Percentiles rank a stretch among this genome's conserved stretches.
Conservation (phyloP, 2,797 vertebrate species). For the Thamnophis elegans region DNA sequence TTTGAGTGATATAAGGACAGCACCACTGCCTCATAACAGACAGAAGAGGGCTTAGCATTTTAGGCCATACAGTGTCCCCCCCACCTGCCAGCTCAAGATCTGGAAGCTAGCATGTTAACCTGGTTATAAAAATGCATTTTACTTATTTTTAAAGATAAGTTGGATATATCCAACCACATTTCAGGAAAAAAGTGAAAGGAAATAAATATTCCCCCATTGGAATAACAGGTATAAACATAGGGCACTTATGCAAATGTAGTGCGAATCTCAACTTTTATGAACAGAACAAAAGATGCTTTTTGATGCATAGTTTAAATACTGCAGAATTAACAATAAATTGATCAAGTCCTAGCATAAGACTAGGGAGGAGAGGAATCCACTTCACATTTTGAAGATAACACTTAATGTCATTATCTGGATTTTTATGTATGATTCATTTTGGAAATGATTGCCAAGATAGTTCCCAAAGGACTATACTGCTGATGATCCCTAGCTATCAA, state of each 20-base stretch:
- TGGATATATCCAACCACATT: background rate
- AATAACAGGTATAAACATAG: background rate
- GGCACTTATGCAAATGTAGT: background rate
- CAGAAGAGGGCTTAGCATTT: background rate
- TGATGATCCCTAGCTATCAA: background rate
- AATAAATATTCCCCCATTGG: background rate
- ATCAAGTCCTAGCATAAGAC: too few species aligned
- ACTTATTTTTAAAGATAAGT: background rate
- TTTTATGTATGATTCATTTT: background rate
- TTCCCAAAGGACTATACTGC: background rate
- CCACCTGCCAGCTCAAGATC: background rate
- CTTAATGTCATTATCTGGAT: background rate
- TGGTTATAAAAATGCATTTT: background rate
- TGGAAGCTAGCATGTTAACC: background rate
- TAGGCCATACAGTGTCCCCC: background rate
- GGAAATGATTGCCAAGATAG: background rate
- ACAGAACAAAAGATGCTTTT: background rate
- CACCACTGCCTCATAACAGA: background rate
- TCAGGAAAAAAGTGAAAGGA: background rate
- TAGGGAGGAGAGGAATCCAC: background rate
- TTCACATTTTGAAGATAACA: background rate
- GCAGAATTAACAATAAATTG: background rate
- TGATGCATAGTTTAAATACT: background rate
- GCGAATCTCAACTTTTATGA: background rate
- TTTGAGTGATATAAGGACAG: background rate